Base-by-base conservation (phyloP, 2,113 vertebrate species). In the Ciconia boyciana region DNA sequence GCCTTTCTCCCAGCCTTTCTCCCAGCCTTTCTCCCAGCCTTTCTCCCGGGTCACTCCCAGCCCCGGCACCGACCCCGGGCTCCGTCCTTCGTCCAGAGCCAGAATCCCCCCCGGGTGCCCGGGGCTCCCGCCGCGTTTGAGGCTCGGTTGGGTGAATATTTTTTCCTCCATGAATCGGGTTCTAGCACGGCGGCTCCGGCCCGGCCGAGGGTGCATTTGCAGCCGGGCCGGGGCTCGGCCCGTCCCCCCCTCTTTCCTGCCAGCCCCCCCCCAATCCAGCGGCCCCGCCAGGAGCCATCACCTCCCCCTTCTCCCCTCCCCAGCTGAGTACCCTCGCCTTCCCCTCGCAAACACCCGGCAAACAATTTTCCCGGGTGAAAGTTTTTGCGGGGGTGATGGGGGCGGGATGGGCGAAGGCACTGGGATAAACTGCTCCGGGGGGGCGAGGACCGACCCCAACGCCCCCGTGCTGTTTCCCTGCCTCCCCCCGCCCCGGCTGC, bases 241-340 rank as follows among this genome's bases (percentile, higher is more conserved):
- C 19, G 4, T 52, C 4, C 22, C 36, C 32, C 36, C 32, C 2
- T 2, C 4, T 21, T 78, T 80, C 31, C 31, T 70, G 10, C 3
- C 78, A 74, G 14, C 2, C 3, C 3, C 10, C 10, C 34, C 20
- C 15, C 49, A 48, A 85, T 31, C 32, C 82, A 70, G 32, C 20
- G 0, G 68, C 10, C 13, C 9, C 8, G 0, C 16, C 11, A 58
- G 39, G 25, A 26, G 44, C 58, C 74, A 22, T 72, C 10, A 1
- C 43, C 22, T 75, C 18, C 34, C 41, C 10, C 49, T 26, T 52
- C 43, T 49, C 28, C 16, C 26, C 39, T 39, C 12, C 58, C 4
- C 36, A 10, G 26, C 26, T 7, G 54, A 6, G 10, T 7, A 3
- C 20, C 24, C 34, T 52, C 66, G 17, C n/a, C 39, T 39, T 34